phyloP scores from a whole-genome alignment of 2,113 vertebrate species.

The Morone saxatilis region DNA sequence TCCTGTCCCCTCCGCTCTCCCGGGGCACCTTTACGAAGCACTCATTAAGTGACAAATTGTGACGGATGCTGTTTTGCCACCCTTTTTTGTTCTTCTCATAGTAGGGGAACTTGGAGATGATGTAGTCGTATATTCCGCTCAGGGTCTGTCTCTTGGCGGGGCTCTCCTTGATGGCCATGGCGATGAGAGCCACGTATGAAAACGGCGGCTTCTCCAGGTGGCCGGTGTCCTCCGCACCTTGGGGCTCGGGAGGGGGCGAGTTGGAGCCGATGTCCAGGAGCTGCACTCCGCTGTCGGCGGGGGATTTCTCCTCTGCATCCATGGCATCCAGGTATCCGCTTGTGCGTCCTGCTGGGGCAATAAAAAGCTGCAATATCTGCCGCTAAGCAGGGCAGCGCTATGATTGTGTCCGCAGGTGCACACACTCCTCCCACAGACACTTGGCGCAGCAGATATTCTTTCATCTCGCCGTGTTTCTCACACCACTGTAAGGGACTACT shows the following conservation, averaged over 20 bases:
- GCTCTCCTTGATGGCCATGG: slow-evolving; percentile 88
- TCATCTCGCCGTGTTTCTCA: slow-evolving; percentile 59
- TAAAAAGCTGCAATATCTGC: not conserved
- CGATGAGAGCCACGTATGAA: slow-evolving; percentile 88
- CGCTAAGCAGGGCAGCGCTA: not conserved
- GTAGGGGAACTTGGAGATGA: slow-evolving; percentile 86
- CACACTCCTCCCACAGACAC: slow-evolving; percentile 55
- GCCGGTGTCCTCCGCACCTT: not conserved
- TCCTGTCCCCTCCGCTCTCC: slow-evolving; percentile 64
- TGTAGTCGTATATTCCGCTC: slow-evolving; percentile 87
- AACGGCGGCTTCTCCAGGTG: slow-evolving; percentile 83
- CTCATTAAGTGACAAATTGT: slow-evolving; percentile 89
- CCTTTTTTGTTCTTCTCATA: slow-evolving; percentile 84
- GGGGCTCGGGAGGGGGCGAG: slow-evolving; percentile 12
- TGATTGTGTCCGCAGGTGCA: slow-evolving; percentile 63
- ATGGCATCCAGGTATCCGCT: slow-evolving; percentile 26
- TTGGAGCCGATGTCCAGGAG: slow-evolving; percentile 63
- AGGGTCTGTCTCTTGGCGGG: slow-evolving; percentile 82
- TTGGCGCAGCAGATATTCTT: slow-evolving; percentile 9
- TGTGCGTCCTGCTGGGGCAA: slow-evolving; percentile 9
- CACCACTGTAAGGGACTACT: not conserved
- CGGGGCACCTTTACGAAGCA: slow-evolving; percentile 87
- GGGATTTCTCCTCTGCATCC: slow-evolving; percentile 34
- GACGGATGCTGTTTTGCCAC: slow-evolving; percentile 89
- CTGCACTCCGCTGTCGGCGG: slow-evolving; percentile 12